Evolutionary conservation across 1,140 invertebrate species (phyloP).

Genomic region (Macrotrachela quadricornifera): DNA sequence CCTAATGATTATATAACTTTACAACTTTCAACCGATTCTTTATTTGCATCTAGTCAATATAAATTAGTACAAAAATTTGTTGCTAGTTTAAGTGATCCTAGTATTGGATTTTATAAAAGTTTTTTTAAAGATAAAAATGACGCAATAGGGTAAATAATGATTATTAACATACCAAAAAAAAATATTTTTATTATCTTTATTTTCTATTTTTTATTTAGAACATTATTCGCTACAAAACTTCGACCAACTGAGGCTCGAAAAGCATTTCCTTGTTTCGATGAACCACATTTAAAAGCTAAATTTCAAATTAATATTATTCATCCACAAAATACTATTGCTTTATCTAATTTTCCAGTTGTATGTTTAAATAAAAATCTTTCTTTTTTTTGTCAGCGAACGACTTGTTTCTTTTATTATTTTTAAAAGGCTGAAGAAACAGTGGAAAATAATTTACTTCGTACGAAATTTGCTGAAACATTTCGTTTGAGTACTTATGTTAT

Average conservation of each 20-base stretch:
- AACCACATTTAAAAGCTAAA: conserved; percentile 64
- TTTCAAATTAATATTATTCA: conserved; percentile 48
- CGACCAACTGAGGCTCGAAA: conserved; percentile 62
- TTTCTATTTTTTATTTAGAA: too few relatives aligned
- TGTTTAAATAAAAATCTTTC: not conserved
- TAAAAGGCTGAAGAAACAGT: not conserved
- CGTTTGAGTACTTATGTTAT: conserved; percentile 2
- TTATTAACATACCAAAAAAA: too few relatives aligned
- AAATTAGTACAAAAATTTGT: too few relatives aligned
- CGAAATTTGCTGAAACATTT: not conserved
- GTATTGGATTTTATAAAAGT: too few relatives aligned
- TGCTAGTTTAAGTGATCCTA: too few relatives aligned
- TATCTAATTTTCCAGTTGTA: conserved; percentile 1
- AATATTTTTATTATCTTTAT: too few relatives aligned
- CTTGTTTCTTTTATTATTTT: not conserved
- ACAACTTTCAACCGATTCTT: too few relatives aligned
- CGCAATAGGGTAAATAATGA: too few relatives aligned
- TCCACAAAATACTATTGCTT: conserved; percentile 1
- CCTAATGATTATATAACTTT: too few relatives aligned
- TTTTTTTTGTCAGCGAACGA: too few relatives aligned
- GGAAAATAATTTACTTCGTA: not conserved
- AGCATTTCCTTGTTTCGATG: conserved; percentile 86
- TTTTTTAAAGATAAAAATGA: too few relatives aligned
- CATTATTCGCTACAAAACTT: conserved; percentile 52
- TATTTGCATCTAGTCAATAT: too few relatives aligned